Conservation (phyloP, 1,140 invertebrate genomes). For the Phymastichus coffea region DNA sequence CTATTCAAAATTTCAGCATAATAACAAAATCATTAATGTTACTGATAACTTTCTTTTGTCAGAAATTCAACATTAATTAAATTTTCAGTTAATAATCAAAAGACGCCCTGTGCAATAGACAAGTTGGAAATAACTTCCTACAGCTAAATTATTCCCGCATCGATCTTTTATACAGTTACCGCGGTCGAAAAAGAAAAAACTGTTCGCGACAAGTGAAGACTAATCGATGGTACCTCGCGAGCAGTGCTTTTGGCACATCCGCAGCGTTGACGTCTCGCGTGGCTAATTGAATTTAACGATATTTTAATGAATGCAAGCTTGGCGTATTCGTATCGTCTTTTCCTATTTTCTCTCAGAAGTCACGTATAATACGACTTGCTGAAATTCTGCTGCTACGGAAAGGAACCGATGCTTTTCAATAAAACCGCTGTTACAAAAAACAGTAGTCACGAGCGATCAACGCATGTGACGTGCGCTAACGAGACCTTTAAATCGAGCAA, state of each 20-base stretch:
- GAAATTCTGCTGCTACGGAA: background rate
- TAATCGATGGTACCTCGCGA: too few species aligned
- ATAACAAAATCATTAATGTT: too few species aligned
- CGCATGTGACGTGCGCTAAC: constrained; percentile 8
- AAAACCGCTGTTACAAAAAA: background rate
- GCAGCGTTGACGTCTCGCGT: background rate
- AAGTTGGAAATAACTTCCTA: too few species aligned
- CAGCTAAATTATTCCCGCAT: too few species aligned
- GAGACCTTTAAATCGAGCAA: background rate
- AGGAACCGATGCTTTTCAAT: background rate
- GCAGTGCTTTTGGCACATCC: constrained; percentile 10
- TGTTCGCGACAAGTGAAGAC: too few species aligned
- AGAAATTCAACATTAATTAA: too few species aligned
- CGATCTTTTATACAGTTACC: too few species aligned
- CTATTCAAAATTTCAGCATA: too few species aligned
- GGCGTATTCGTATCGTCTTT: background rate
- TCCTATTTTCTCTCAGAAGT: background rate
- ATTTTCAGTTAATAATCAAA: too few species aligned
- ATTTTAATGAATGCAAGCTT: constrained; percentile 13
- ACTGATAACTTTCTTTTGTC: too few species aligned
- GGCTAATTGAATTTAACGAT: constrained; percentile 17
- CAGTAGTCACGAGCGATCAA: background rate
- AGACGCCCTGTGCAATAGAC: too few species aligned
- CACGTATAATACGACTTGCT: background rate
- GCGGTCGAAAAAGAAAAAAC: too few species aligned